Conservation (phyloP, 1,140 invertebrate species). For the Chrysopa pallens region DNA sequence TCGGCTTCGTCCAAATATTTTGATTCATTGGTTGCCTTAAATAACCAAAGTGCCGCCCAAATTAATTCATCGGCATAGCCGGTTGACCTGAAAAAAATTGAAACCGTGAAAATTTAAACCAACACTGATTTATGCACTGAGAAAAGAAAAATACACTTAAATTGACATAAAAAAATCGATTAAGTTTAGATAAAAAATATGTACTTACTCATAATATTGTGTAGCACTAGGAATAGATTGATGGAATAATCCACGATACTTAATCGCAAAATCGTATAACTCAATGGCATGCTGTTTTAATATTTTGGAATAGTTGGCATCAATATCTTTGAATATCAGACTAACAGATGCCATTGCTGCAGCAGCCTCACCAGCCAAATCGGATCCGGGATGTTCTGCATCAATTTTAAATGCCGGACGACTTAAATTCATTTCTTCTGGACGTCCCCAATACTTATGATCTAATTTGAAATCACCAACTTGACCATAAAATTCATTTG, state of each 20-base stretch:
- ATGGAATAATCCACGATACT: conserved; percentile 33
- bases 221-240: conserved; percentile 32
- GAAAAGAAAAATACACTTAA: no score
- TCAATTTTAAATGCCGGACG: conserved; percentile 41
- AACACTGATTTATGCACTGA: no score
- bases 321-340: conserved; percentile 26
- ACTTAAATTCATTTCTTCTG: conserved; percentile 38
- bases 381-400: conserved; percentile 33
- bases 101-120: no score
- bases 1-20: conserved; percentile 33
- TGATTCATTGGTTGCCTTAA: conserved; percentile 32
- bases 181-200: background rate
- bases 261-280: conserved; percentile 38
- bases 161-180: conserved; percentile 20
- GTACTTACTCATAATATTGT: conserved; percentile 32
- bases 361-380: conserved; percentile 41
- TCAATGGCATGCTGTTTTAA: conserved; percentile 32
- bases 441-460: conserved; percentile 36
- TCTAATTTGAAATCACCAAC: conserved; percentile 34
- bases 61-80: conserved; percentile 41
- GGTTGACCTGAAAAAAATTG: conserved; percentile 23
- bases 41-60: conserved; percentile 43
- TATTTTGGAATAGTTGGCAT: conserved; percentile 27
- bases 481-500: conserved; percentile 36
- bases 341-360: conserved; percentile 37